Evolutionary conservation across 2,888 invertebrate genomes (phyloP).

Genomic region (Siphonodentalium dalli): DNA sequence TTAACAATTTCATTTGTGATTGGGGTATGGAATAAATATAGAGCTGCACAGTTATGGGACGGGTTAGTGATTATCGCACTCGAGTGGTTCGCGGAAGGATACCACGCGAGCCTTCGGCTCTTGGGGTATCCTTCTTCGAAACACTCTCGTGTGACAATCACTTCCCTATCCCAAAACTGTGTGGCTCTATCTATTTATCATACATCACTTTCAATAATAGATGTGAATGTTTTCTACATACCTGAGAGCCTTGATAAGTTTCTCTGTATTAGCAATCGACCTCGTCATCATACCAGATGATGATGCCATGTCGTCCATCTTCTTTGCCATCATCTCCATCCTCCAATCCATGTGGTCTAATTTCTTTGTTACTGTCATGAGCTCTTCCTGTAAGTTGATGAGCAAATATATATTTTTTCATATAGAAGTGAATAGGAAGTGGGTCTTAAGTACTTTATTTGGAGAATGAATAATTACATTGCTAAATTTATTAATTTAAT

Average conservation of each 20-base stretch:
- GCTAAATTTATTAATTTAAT: too few relatives aligned
- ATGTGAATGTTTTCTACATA: constrained; percentile 24
- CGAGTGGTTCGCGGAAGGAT: too few relatives aligned
- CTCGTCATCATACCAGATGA: constrained; percentile 53
- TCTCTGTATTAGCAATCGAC: constrained; percentile 39
- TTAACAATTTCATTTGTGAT: too few relatives aligned
- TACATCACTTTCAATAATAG: too few relatives aligned
- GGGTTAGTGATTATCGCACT: background rate
- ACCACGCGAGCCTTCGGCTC: too few relatives aligned
- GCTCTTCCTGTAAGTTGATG: constrained; percentile 32
- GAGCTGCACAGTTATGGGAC: too few relatives aligned
- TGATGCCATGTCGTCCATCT: constrained; percentile 58
- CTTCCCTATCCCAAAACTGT: too few relatives aligned
- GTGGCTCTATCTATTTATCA: too few relatives aligned
- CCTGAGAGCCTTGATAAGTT: constrained; percentile 37
- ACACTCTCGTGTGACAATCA: too few relatives aligned
- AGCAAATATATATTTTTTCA: background rate
- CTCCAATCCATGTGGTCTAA: constrained; percentile 55
- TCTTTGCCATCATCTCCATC: constrained; percentile 56
- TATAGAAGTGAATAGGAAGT: background rate
- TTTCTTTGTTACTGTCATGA: constrained; percentile 38
- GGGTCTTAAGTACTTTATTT: background rate
- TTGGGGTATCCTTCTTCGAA: too few relatives aligned
- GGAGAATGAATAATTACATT: too few relatives aligned
- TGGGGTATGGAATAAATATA: too few relatives aligned